phyloP scores from a whole-genome alignment of 1,140 invertebrate species.

The Bombus confusus region DNA sequence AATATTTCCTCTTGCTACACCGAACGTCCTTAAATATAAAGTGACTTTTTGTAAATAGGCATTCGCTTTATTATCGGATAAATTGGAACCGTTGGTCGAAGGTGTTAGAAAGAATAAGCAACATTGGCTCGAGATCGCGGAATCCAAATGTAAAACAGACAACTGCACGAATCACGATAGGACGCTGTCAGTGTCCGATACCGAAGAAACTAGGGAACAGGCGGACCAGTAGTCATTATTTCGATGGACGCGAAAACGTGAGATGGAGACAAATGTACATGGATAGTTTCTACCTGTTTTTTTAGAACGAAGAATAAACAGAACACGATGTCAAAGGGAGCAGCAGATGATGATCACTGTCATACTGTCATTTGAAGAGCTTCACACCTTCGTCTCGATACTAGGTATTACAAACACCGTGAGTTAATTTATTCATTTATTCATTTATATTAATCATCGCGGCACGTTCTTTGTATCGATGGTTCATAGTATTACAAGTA shows the following conservation, averaged over 20 bases:
- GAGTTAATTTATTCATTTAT: slow-evolving; percentile 34
- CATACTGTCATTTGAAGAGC: neutral
- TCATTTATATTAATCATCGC: slow-evolving; percentile 20
- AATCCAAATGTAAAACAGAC: slow-evolving; percentile 73
- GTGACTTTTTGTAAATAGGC: slow-evolving; percentile 83
- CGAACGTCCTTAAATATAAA: neutral
- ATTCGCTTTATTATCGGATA: slow-evolving; percentile 90
- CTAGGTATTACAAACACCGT: slow-evolving; percentile 28
- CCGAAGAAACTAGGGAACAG: slow-evolving; percentile 68
- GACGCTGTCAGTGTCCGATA: slow-evolving; percentile 68
- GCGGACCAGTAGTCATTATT: slow-evolving; percentile 67
- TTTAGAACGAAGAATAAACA: neutral
- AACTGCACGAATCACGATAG: slow-evolving; percentile 80
- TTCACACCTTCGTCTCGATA: slow-evolving; percentile 32
- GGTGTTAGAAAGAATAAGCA: slow-evolving; percentile 92
- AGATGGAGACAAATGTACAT: neutral
- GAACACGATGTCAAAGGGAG: too few relatives aligned
- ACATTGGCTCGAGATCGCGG: slow-evolving; percentile 91
- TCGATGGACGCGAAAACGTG: neutral
- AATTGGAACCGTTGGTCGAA: slow-evolving; percentile 90
- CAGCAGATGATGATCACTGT: neutral
- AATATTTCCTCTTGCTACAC: neutral
- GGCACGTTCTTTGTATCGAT: neutral
- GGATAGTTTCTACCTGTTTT: slow-evolving; percentile 1
- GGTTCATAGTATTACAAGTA: neutral